Evolutionary conservation across 2,797 vertebrate species (phyloP), one percentile per base, ranked within the genome.

Genomic region (Adrianichthys oophorus): DNA sequence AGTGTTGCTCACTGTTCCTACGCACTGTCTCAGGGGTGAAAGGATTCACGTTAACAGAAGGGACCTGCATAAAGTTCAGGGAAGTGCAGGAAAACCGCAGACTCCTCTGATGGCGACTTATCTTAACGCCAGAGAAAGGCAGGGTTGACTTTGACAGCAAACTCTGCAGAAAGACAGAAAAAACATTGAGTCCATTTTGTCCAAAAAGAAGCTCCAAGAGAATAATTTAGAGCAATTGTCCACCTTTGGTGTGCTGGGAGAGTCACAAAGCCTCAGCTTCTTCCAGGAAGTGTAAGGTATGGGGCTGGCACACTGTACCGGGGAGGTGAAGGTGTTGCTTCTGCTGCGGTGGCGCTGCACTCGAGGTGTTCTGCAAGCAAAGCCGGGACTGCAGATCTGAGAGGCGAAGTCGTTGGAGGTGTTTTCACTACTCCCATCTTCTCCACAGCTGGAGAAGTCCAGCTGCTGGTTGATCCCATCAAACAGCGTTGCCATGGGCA

Each of bases 31-130:
- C 93, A 0, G 96, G 95, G 7, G 96, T 98, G 71, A 98, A 99
- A 15, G 97, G 97, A 58, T 99, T 99, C 37, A 99, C 89, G 29
- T 98, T 99, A 79, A 99, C 94, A 5, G 89, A 90, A 1, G 92
- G 84, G 0, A 84, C 70, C 8, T 62, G 47, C 65, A 82, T 12
- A 16, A 75, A 68, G 52, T 91, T 92, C 1, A 70, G 37, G 1
- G 76, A 59, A 4, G 65, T 45, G 4, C 89, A 86, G 10, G 83
- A 56, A 24, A 92, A 79, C 3, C 77, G 79, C 17, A 92, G 65
- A 3, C 81, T 84, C 63, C 90, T 87, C 56, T 87, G 84, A 54
- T 81, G 85, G 65, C 68, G 85, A 65, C 82, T 63, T 15, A 79
- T 62, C 72, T 93, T 95, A 19, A 79, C 69, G 84, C 54, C 23